Conservation (phyloP, 2,888 invertebrate genomes). For the Argyresthia albistria region DNA sequence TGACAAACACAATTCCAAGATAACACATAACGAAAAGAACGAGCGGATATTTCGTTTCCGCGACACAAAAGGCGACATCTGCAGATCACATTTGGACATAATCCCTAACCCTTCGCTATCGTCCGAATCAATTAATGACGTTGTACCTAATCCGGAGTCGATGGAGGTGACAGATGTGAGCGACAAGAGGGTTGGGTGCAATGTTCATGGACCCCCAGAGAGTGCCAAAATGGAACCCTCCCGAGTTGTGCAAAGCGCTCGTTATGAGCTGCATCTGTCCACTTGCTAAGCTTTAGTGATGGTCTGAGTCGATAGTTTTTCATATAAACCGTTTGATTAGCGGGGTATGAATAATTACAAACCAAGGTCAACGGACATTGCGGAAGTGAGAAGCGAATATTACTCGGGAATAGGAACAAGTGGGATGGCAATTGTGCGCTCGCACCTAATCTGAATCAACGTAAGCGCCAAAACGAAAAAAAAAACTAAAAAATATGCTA, state of each 20-base stretch:
- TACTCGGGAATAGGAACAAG: too few species aligned
- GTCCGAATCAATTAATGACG: slow-evolving; percentile 61
- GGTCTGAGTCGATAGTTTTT: slow-evolving; percentile 4
- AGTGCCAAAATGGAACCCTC: slow-evolving; percentile 19
- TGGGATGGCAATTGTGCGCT: too few species aligned
- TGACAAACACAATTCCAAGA: neutral
- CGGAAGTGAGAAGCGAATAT: too few species aligned
- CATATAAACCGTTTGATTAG: neutral
- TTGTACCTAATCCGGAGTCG: slow-evolving; percentile 54
- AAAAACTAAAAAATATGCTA: too few species aligned
- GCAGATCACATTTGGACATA: slow-evolving; percentile 20
- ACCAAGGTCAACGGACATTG: too few species aligned
- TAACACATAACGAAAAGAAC: neutral
- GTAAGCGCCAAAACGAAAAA: too few species aligned
- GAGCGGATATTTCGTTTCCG: slow-evolving; percentile 3
- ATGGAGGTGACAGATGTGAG: slow-evolving; percentile 61
- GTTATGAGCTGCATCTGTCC: slow-evolving; percentile 61
- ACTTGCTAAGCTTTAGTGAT: slow-evolving; percentile 33
- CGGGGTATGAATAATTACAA: too few species aligned
- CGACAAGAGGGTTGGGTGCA: slow-evolving; percentile 53
- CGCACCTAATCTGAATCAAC: too few species aligned
- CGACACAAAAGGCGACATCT: slow-evolving; percentile 24
- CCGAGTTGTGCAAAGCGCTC: slow-evolving; percentile 58
- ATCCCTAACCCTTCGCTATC: slow-evolving; percentile 46
- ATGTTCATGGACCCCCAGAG: slow-evolving; percentile 45